phyloP scores from a whole-genome alignment of 1,140 invertebrate species.

The Apis cerana region DNA sequence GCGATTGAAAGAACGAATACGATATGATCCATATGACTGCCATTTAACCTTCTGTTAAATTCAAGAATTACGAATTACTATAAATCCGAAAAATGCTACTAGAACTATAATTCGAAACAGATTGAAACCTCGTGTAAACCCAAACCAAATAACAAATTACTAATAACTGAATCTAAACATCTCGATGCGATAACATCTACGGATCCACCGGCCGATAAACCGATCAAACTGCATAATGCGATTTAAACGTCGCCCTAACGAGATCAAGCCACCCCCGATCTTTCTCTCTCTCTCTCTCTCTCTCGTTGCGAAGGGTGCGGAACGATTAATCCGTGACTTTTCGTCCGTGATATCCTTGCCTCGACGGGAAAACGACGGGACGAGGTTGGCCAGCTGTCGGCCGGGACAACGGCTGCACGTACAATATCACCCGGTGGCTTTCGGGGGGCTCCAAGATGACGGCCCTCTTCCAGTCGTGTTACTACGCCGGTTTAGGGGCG shows the following conservation, averaged over 20 bases:
- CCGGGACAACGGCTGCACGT: constrained; percentile 64
- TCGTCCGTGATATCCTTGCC: constrained; percentile 43
- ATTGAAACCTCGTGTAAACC: not conserved
- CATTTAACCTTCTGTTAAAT: too few species aligned
- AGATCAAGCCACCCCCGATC: constrained; percentile 47
- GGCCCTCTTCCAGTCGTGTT: constrained; percentile 58
- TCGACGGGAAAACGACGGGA: constrained; percentile 8
- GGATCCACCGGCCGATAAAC: constrained; percentile 17
- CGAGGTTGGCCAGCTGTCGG: constrained; percentile 60
- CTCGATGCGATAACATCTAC: not conserved
- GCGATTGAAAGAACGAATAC: too few species aligned
- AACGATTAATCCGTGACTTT: constrained; percentile 67
- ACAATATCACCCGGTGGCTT: constrained; percentile 66
- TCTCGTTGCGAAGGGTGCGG: constrained; percentile 23
- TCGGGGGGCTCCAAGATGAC: constrained; percentile 66
- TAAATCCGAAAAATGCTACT: too few species aligned
- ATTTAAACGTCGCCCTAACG: constrained; percentile 61
- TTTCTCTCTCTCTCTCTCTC: too few species aligned
- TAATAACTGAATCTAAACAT: not conserved
- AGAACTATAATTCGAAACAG: too few species aligned
- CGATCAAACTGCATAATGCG: constrained; percentile 51
- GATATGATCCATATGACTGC: too few species aligned
- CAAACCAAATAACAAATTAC: not conserved
- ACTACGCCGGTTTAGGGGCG: constrained; percentile 38
- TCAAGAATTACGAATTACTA: too few species aligned